Conservation (phyloP, 2,113 vertebrate genomes). For the Octodon degus region DNA sequence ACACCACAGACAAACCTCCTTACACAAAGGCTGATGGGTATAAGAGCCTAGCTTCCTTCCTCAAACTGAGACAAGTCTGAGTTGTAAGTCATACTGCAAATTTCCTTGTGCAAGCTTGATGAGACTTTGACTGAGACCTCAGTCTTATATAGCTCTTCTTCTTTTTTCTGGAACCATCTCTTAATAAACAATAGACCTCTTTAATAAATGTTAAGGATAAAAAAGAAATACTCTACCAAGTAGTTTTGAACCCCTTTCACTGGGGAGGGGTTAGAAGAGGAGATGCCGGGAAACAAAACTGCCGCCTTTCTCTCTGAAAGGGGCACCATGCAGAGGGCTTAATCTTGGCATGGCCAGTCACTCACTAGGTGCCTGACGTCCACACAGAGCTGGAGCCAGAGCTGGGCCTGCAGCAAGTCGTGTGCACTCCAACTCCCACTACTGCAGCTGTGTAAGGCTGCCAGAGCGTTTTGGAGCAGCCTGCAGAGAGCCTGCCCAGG, state of each 20-base stretch:
- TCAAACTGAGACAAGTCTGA: background rate
- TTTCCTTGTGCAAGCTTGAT: background rate
- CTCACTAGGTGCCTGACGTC: background rate
- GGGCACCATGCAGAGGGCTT: background rate
- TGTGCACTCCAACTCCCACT: background rate
- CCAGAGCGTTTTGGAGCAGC: conserved; percentile 13
- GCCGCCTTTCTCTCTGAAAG: background rate
- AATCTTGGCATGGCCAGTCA: background rate
- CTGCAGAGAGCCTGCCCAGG: background rate
- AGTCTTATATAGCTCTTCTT: background rate
- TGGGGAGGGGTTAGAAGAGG: background rate
- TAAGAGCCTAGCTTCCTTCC: background rate
- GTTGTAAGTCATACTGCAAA: background rate
- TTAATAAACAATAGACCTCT: background rate
- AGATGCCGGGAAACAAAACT: background rate
- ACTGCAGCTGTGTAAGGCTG: background rate
- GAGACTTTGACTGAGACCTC: background rate
- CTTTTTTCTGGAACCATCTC: background rate
- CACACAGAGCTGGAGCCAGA: background rate
- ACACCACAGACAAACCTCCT: background rate
- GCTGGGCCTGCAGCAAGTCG: background rate
- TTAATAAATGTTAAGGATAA: background rate
- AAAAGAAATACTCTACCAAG: background rate
- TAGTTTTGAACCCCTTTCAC: background rate
- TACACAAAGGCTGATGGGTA: background rate